Base-by-base conservation (phyloP, 2,797 vertebrate species). In the Onychomys arenicola region DNA sequence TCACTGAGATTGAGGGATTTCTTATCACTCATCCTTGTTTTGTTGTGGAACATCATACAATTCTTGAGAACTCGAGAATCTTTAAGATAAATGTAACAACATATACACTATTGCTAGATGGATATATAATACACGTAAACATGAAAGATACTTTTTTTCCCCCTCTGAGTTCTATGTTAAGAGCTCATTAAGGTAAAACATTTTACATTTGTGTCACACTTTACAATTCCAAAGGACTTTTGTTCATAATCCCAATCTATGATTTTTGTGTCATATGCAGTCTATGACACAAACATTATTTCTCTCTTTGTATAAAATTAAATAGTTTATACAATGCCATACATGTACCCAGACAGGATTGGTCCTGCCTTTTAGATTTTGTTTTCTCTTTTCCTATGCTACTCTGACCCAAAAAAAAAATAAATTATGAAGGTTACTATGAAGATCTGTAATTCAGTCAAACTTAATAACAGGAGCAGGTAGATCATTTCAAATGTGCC, bases 171-270 rank as follows among this genome's bases (percentile, higher is more conserved):
- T 90, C 89, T 46, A 76, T 11, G 32, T 63, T 86, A 89, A 96
- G 59, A 82, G 75, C 37, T 63, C 34, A 93, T 11, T 77, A 75
- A 57, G 81, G n/a, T 49, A 82, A 90, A 80, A 94, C 13, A 75
- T 59, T 59, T 32, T 37, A 82, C 7, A 92, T 63, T 6, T 87
- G 59, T 73, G 27, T 34, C 59, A 82, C 4, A 94, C 5, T 86
- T 94, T 59, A 86, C 5, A 87, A 55, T 43, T 86, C 86, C 86
- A 96, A 80, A 95, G 27, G 4, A 90, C 23, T 86, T 86, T 81
- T 49, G 52, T 81, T 81, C 17, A 52, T 46, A 89, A 55, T 63
- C 19, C 63, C 40, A 61, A 34, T 55, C 52, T 55, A 55, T 55
- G 52, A 63, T 94, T 92, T 82, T 75, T 55, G 52, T 55, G 5